These are phyloP conservation scores for Plestiodon gilberti DNA, from an alignment of 2,113 vertebrate species.

Conservation along the genomic window DNA sequence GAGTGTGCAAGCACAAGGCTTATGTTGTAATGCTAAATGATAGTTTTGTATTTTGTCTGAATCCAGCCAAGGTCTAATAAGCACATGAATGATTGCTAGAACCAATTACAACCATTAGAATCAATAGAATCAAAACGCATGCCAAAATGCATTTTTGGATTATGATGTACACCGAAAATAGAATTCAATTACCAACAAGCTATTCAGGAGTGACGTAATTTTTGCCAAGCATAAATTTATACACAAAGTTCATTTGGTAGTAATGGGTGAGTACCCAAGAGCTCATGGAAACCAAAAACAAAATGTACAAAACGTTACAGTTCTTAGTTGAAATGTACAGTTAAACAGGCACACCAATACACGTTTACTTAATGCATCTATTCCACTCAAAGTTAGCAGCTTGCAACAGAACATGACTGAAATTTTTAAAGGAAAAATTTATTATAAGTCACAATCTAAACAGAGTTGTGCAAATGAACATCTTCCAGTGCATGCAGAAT, in stretches of 20 bases:
- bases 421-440: background rate
- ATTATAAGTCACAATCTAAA: background rate
- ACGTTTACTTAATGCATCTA: background rate
- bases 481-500: background rate
- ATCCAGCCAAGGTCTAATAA: background rate
- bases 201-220: background rate
- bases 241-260: background rate
- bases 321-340: background rate
- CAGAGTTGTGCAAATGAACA: background rate
- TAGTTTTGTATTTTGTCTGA: background rate
- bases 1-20: too few species aligned
- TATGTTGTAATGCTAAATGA: too few species aligned
- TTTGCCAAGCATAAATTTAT: background rate
- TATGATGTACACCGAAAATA: background rate
- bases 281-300: background rate
- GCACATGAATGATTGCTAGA: background rate
- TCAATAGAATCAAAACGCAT: rapidly evolving
- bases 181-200: rapidly evolving
- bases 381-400: background rate
- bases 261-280: background rate
- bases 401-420: background rate
- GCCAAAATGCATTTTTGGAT: rapidly evolving
- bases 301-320: background rate
- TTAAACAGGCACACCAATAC: background rate
- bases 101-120: background rate